Percentiles rank a stretch among this genome's conserved stretches.
Conservation (phyloP, 2,113 vertebrate genomes). For the Rhinopomastus cyanomelas region DNA sequence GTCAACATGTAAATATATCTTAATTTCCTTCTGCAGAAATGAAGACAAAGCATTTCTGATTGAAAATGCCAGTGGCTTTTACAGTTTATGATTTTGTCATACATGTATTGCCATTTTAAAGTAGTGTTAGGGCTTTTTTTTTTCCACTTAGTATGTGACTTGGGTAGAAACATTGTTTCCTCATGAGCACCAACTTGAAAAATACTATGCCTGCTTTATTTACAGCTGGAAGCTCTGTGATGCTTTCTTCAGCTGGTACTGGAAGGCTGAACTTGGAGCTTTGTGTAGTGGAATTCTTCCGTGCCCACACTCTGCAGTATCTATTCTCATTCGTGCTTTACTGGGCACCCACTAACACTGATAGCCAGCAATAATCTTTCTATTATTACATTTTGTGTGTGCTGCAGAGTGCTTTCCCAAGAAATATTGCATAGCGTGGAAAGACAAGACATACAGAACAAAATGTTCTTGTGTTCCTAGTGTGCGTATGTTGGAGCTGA, state of each 20-base stretch:
- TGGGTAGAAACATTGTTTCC: conserved; percentile 35
- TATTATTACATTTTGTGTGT: neutral
- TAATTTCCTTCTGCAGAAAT: neutral
- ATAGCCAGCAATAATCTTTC: conserved; percentile 34
- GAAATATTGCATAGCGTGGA: conserved; percentile 43
- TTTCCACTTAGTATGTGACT: neutral
- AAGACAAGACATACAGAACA: conserved; percentile 26
- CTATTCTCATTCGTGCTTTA: conserved; percentile 41
- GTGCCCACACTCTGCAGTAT: conserved; percentile 54
- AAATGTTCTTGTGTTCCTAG: conserved; percentile 9
- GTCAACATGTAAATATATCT: neutral
- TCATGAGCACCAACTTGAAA: neutral
- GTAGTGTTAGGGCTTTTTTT: neutral
- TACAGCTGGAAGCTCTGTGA: conserved; percentile 6
- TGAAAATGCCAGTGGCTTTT: neutral
- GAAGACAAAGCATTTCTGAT: neutral
- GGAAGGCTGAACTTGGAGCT: neutral
- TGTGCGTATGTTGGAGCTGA: neutral
- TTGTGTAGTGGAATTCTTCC: conserved; percentile 49
- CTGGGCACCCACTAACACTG: conserved; percentile 3
- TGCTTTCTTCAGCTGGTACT: neutral
- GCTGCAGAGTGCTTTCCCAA: neutral
- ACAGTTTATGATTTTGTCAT: neutral
- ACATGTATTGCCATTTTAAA: neutral
- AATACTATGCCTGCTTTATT: neutral